Percentiles rank a stretch among this genome's conserved stretches.
phyloP scores from a whole-genome alignment of 2,113 vertebrate genomes.

The Colaptes auratus region DNA sequence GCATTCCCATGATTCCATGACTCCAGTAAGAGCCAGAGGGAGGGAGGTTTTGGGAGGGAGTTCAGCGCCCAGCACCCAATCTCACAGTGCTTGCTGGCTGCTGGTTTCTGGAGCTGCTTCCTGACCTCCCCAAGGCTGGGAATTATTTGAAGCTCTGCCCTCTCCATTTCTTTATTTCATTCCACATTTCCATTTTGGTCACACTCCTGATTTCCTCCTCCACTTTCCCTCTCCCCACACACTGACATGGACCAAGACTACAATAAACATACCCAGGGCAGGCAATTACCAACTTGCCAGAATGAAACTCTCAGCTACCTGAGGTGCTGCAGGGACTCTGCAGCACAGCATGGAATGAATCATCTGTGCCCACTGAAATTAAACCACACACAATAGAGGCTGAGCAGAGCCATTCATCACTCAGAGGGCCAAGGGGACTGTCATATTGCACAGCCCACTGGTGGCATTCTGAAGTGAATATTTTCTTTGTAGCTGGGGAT shows the following conservation, averaged over 20 bases:
- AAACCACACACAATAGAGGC: slow-evolving; percentile 40
- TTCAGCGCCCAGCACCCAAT: too few relatives aligned
- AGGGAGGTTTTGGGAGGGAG: too few relatives aligned
- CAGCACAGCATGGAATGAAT: slow-evolving; percentile 17
- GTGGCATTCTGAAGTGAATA: not conserved
- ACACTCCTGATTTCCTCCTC: not conserved
- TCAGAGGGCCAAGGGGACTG: slow-evolving; percentile 25
- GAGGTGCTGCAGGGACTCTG: not conserved
- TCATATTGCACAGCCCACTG: not conserved
- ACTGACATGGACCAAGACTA: not conserved
- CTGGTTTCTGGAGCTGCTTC: not conserved
- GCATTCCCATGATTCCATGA: too few relatives aligned
- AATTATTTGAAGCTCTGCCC: not conserved
- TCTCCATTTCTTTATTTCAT: not conserved
- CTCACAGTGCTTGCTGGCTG: not conserved
- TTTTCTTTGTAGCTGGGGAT: not conserved
- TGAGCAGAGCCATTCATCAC: slow-evolving; percentile 45
- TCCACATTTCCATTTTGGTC: not conserved
- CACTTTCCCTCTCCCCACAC: not conserved
- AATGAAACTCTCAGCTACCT: not conserved
- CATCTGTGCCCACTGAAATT: slow-evolving; percentile 41
- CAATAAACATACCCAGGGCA: not conserved
- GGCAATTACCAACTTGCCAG: not conserved
- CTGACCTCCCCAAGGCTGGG: not conserved
- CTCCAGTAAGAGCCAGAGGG: too few relatives aligned